phyloP scores from a whole-genome alignment of 2,888 invertebrate genomes.

The Tetramorium bicarinatum region DNA sequence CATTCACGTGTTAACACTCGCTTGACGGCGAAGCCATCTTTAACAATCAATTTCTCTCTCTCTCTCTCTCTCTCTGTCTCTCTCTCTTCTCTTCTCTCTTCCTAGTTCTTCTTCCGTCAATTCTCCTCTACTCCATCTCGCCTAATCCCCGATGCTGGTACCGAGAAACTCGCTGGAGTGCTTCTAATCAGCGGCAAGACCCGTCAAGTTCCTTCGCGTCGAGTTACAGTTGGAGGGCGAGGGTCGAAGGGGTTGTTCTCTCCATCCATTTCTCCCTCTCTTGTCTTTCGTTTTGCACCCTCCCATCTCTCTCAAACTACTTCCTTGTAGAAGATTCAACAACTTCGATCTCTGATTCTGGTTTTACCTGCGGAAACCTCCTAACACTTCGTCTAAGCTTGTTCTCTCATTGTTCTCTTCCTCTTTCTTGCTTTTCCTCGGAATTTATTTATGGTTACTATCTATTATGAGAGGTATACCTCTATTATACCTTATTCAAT shows the following conservation, averaged over 20 bases:
- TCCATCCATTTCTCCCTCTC: neutral
- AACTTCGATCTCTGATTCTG: slow-evolving; percentile 82
- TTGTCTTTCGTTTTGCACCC: slow-evolving; percentile 6
- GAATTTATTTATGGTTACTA: slow-evolving; percentile 19
- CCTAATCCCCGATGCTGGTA: slow-evolving; percentile 80
- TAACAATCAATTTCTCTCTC: slow-evolving; percentile 32
- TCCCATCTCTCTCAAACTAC: slow-evolving; percentile 62
- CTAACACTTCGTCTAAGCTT: slow-evolving; percentile 65
- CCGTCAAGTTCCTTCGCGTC: slow-evolving; percentile 82
- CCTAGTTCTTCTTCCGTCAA: slow-evolving; percentile 8
- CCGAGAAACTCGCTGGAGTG: slow-evolving; percentile 82
- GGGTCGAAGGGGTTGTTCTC: slow-evolving; percentile 44
- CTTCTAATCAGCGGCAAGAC: slow-evolving; percentile 85
- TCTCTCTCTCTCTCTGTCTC: slow-evolving; percentile 17
- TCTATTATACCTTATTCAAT: too few relatives aligned
- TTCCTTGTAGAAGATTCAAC: slow-evolving; percentile 66
- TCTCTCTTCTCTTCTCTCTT: slow-evolving; percentile 16
- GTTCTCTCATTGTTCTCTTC: slow-evolving; percentile 51
- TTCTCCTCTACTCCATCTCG: slow-evolving; percentile 69
- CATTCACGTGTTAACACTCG: slow-evolving; percentile 3
- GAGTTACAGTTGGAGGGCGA: slow-evolving; percentile 77
- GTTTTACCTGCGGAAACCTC: slow-evolving; percentile 73
- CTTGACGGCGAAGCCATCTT: slow-evolving; percentile 10
- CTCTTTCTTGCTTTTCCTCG: slow-evolving; percentile 2
- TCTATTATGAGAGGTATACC: neutral